phyloP scores from a whole-genome alignment of 2,113 vertebrate species.

The Oncorhynchus nerka region DNA sequence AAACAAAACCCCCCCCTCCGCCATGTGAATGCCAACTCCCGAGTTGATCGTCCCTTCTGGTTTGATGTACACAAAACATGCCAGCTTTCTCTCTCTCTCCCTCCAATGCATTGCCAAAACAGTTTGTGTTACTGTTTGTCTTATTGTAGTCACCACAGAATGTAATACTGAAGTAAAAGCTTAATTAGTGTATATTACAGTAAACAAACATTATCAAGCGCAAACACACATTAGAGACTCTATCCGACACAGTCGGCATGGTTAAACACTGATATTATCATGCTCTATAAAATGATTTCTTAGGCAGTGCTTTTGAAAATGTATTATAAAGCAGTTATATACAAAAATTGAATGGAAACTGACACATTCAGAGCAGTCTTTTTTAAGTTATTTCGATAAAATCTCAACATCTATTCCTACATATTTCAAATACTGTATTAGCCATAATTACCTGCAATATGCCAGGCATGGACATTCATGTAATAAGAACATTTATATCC shows the following conservation, averaged over 20 bases:
- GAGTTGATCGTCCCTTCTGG: neutral
- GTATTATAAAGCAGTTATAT: constrained; percentile 33
- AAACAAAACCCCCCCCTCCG: neutral
- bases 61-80: neutral
- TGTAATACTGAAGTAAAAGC: neutral
- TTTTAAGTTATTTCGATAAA: too few species aligned
- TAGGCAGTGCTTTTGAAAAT: constrained; percentile 16
- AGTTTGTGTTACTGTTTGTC: neutral
- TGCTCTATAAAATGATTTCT: constrained; percentile 35
- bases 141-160: neutral
- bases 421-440: neutral
- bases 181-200: constrained; percentile 2
- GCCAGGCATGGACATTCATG: neutral
- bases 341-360: neutral
- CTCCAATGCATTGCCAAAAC: neutral
- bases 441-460: neutral
- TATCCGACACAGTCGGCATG: constrained; percentile 26
- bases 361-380: neutral
- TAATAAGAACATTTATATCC: neutral
- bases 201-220: constrained; percentile 25
- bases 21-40: neutral
- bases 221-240: constrained; percentile 29
- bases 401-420: neutral
- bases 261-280: constrained; percentile 25
- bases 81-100: neutral